Base-by-base conservation (phyloP, 2,888 invertebrate genomes). In the Eurois occulta region DNA sequence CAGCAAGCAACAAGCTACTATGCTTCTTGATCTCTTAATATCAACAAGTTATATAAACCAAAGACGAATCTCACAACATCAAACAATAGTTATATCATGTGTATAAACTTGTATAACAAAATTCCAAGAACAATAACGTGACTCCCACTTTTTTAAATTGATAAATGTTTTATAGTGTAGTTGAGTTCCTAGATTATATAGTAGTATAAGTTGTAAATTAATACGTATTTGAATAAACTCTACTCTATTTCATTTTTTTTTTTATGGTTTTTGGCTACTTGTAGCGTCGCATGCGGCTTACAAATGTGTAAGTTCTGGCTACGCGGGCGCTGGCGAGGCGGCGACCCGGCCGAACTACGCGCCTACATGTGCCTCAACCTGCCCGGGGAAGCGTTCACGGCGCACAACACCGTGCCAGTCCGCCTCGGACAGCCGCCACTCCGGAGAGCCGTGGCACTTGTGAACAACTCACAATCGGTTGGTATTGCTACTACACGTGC, bases 261-360 rank as follows among this genome's bases (percentile, higher is more conserved):
- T n/a, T n/a, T n/a, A n/a, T n/a, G n/a, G n/a, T 65, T 65, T 65
- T 43, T n/a, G 4, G 1, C 16, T 8, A 16, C 16, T 76, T 77
- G 8, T 35, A 70, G 83, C 24, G 0, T 84, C 93, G 93, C 69
- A 77, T 88, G 90, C 76, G 95, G 95, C 38, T 90, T 84, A 2
- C 84, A 94, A 1, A 74, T 96, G 4, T 90, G 91, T 67, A 91
- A 91, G 13, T 95, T 95, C 90, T 90, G 90, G 91, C 77, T 95
- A 86, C 87, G 88, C 69, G 93, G 92, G 1, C 94, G 95, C 2
- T 95, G 95, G 95, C 93, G 93, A 2, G 93, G 94, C 64, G 91
- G 91, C 1, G 88, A 91, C 60, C 91, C 91, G 5, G 71, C 84
- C 0, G 93, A 93, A 75, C 84, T 95, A 46, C 87, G 91, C 16